Evolutionary conservation across 2,888 invertebrate genomes (phyloP).

Genomic region (Apodemia hepburni): DNA sequence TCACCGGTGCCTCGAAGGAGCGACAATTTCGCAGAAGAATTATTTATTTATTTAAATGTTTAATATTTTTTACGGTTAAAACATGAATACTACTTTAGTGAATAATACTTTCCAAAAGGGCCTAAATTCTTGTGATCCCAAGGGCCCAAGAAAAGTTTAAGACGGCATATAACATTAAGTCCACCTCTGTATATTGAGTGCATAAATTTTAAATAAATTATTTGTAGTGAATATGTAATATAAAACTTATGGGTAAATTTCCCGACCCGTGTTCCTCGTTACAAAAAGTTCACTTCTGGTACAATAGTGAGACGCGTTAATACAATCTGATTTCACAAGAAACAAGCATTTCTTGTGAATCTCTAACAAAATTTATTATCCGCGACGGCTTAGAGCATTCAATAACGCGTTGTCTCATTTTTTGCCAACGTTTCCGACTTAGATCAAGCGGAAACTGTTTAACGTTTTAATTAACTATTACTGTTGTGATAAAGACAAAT

Average conservation of each 20-base stretch:
- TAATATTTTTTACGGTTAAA: too few species aligned
- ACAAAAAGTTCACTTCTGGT: slow-evolving; percentile 11
- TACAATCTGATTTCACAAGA: slow-evolving; percentile 13
- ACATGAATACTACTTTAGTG: too few species aligned
- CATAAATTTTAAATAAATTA: too few species aligned
- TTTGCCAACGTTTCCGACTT: slow-evolving; percentile 30
- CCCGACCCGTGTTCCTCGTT: neutral
- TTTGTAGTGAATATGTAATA: neutral
- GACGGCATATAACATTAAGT: too few species aligned
- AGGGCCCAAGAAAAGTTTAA: too few species aligned
- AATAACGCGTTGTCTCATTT: slow-evolving; percentile 20
- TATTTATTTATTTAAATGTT: too few species aligned
- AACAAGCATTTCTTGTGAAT: slow-evolving; percentile 2
- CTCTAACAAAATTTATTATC: slow-evolving; percentile 13
- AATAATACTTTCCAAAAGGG: too few species aligned
- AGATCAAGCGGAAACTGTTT: slow-evolving; percentile 37
- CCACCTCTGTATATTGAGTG: too few species aligned
- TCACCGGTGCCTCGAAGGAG: too few species aligned
- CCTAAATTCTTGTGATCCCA: too few species aligned
- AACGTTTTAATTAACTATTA: slow-evolving; percentile 36
- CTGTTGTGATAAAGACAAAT: neutral
- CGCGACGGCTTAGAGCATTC: slow-evolving; percentile 10
- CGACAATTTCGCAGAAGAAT: too few species aligned
- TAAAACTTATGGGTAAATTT: neutral
- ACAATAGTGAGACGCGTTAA: slow-evolving; percentile 2